Percentiles rank a stretch among this genome's conserved stretches.
phyloP scores from a whole-genome alignment of 2,113 vertebrate genomes.

The Gymnobelideus leadbeateri region DNA sequence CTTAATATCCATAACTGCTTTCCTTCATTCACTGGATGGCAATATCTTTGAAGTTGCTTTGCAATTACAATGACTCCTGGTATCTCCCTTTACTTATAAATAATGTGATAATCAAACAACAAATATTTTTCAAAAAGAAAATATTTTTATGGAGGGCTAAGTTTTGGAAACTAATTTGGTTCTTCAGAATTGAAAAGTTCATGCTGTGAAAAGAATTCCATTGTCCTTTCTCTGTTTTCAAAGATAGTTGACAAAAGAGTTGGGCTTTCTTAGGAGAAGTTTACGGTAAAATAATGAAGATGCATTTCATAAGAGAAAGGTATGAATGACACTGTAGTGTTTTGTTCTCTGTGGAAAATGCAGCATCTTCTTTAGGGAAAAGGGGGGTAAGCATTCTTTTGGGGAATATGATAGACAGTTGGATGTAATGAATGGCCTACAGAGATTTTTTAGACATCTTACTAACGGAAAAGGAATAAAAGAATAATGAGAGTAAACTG shows the following conservation, averaged over 20 bases:
- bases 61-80: constrained; percentile 11
- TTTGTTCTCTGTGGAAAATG: neutral
- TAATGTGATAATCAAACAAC: neutral
- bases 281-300: no score
- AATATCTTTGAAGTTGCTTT: constrained; percentile 39
- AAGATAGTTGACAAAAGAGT: neutral
- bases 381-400: neutral
- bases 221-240: constrained; percentile 1
- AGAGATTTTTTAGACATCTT: neutral
- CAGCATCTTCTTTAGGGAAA: neutral
- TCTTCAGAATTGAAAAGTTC: constrained; percentile 3
- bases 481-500: constrained; percentile 1
- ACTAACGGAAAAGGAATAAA: neutral
- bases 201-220: neutral
- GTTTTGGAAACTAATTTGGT: neutral
- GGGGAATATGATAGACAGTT: neutral
- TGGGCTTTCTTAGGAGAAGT: no score
- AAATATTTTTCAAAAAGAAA: constrained; percentile 20
- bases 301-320: neutral
- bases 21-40: constrained; percentile 32
- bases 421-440: neutral
- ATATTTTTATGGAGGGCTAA: constrained; percentile 7
- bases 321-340: neutral
- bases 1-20: constrained; percentile 2
- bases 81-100: neutral